Conservation (phyloP, 2,888 invertebrate species). For the Taphrorychus bicolor region DNA sequence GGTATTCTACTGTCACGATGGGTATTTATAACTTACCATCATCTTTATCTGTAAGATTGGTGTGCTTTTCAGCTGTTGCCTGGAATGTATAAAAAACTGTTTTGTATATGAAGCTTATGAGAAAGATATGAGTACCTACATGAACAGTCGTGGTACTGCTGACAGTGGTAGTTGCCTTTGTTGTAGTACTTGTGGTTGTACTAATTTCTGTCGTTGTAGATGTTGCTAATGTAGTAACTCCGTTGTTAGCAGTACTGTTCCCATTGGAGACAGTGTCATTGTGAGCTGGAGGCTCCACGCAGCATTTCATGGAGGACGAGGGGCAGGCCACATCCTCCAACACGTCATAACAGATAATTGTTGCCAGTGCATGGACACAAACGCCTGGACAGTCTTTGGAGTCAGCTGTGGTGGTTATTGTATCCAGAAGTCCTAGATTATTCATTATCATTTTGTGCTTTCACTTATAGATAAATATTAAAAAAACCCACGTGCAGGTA, state of each 20-base stretch:
- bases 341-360: conserved; percentile 86
- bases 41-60: conserved; percentile 40
- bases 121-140: not conserved
- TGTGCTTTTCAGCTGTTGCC: conserved; percentile 45
- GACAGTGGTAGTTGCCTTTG: conserved; percentile 44
- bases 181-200: conserved; percentile 48
- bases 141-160: conserved; percentile 41
- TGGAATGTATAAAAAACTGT: conserved; percentile 43
- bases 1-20: not conserved
- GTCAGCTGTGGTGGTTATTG: conserved; percentile 84
- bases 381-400: conserved; percentile 88
- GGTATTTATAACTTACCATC: conserved; percentile 41
- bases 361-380: conserved; percentile 85
- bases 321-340: conserved; percentile 83
- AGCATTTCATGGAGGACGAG: conserved; percentile 82
- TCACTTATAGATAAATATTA: too few species aligned
- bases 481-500: too few species aligned
- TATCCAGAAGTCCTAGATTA: conserved; percentile 79
- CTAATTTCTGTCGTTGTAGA: conserved; percentile 49
- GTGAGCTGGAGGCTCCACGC: conserved; percentile 76
- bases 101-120: not conserved
- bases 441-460: too few species aligned
- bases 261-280: conserved; percentile 50
- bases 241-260: conserved; percentile 50
- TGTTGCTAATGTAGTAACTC: conserved; percentile 52